These are phyloP conservation scores for Anisognathus igniventris DNA, from an alignment of 2,797 vertebrate species.

Conservation along the genomic window DNA sequence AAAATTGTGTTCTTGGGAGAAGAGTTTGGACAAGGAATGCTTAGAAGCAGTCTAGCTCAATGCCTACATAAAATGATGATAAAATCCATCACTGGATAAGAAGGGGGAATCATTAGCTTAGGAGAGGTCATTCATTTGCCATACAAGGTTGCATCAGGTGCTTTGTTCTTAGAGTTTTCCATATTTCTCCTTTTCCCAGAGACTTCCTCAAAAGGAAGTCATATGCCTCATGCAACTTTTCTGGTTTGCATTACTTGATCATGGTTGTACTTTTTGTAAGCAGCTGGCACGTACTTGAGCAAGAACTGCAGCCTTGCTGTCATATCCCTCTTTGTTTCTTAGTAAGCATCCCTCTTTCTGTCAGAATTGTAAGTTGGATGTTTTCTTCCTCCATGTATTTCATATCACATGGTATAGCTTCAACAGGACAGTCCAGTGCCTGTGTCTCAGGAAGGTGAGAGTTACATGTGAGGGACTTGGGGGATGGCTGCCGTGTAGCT, in stretches of 20 bases:
- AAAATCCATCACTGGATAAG: neutral
- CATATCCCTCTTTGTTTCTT: neutral
- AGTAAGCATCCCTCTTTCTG: neutral
- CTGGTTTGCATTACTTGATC: neutral
- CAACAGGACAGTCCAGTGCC: neutral
- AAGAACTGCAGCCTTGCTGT: neutral
- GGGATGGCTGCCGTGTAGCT: neutral
- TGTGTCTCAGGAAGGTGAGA: neutral
- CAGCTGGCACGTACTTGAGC: neutral
- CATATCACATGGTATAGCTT: neutral
- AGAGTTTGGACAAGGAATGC: neutral
- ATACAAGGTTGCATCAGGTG: neutral
- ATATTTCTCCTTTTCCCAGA: neutral
- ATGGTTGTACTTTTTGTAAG: neutral
- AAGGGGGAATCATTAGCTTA: neutral
- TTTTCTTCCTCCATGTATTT: neutral
- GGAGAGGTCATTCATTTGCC: neutral
- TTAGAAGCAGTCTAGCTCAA: neutral
- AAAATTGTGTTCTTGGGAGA: neutral
- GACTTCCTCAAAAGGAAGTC: neutral
- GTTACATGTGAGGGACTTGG: neutral
- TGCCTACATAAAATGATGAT: neutral
- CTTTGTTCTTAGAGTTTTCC: neutral
- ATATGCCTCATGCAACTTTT: neutral
- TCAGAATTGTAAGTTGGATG: neutral